phyloP scores from a whole-genome alignment of 2,797 vertebrate genomes.

The Sebastes matsubarae region DNA sequence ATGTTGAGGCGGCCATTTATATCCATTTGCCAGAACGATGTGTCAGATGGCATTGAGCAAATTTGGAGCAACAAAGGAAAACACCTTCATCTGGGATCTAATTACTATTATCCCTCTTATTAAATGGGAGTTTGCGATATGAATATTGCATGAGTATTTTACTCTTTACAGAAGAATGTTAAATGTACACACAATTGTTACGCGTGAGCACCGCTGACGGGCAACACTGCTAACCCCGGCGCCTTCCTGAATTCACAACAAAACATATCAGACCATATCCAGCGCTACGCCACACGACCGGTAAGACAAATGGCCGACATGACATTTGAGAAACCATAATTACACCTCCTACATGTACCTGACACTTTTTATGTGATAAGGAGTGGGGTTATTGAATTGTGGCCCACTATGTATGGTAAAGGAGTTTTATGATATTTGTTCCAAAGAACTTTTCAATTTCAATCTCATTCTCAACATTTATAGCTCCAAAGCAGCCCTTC shows the following conservation, averaged over 20 bases:
- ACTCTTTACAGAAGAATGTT: slow-evolving; percentile 25
- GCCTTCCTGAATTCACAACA: slow-evolving; percentile 16
- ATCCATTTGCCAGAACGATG: slow-evolving; percentile 61
- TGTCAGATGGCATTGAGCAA: slow-evolving; percentile 62
- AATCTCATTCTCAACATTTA: slow-evolving; percentile 81
- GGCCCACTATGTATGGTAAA: slow-evolving; percentile 58
- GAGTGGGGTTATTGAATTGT: slow-evolving; percentile 59
- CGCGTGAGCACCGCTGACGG: background rate
- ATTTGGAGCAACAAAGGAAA: slow-evolving; percentile 64
- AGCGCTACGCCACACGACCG: slow-evolving; percentile 35
- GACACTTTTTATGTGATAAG: slow-evolving; percentile 66
- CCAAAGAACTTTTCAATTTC: slow-evolving; percentile 81
- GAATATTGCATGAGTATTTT: slow-evolving; percentile 65
- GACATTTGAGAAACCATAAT: slow-evolving; percentile 74
- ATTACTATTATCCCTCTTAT: slow-evolving; percentile 72
- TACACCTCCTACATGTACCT: slow-evolving; percentile 59
- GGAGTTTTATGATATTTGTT: slow-evolving; percentile 78
- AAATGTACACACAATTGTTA: background rate
- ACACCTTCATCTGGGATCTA: slow-evolving; percentile 63
- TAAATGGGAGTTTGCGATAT: slow-evolving; percentile 62
- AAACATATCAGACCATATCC: slow-evolving; percentile 20
- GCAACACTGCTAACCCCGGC: background rate
- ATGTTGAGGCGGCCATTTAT: slow-evolving; percentile 61
- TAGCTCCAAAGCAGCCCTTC: slow-evolving; percentile 77
- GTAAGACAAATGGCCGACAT: slow-evolving; percentile 64